These are phyloP conservation scores for Lomographa bimaculata DNA, from an alignment of 2,888 invertebrate genomes.

Conservation along the genomic window DNA sequence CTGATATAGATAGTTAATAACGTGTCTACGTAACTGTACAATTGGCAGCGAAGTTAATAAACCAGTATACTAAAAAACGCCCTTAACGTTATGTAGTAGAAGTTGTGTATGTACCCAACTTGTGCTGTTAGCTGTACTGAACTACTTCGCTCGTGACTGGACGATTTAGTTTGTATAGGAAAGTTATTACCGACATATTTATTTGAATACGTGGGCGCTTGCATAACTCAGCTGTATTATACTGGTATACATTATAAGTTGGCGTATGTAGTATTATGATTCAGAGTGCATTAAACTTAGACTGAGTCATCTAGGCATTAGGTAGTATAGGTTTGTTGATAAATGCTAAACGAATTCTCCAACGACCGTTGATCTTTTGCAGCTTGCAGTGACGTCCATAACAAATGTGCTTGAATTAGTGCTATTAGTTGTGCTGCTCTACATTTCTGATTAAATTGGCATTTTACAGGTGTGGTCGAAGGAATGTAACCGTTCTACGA, in stretches of 20 bases:
- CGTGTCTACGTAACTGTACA: constrained; percentile 40
- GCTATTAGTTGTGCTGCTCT: constrained; percentile 1
- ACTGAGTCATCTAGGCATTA: constrained; percentile 48
- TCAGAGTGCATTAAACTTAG: constrained; percentile 67
- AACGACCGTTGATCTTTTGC: constrained; percentile 17
- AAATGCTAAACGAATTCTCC: constrained; percentile 15
- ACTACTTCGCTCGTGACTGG: constrained; percentile 71
- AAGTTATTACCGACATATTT: constrained; percentile 77
- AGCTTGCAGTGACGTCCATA: constrained; percentile 7
- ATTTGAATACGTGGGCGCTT: constrained; percentile 78
- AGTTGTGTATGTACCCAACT: constrained; percentile 22
- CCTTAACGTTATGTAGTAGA: constrained; percentile 39
- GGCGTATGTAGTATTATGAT: constrained; percentile 47
- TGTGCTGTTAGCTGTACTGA: constrained; percentile 39
- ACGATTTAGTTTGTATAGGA: constrained; percentile 77
- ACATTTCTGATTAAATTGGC: constrained; percentile 18
- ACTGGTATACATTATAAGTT: constrained; percentile 54
- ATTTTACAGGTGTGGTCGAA: neutral
- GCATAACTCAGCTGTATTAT: constrained; percentile 65
- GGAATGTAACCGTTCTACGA: too few species aligned
- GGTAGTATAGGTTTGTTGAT: constrained; percentile 17
- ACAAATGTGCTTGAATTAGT: constrained; percentile 9
- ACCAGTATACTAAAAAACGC: constrained; percentile 30
- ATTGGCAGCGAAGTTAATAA: constrained; percentile 7
- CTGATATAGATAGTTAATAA: constrained; percentile 50